Evolutionary conservation across 1,140 invertebrate species (phyloP).

Genomic region (Lordiphosa clarofinis): DNA sequence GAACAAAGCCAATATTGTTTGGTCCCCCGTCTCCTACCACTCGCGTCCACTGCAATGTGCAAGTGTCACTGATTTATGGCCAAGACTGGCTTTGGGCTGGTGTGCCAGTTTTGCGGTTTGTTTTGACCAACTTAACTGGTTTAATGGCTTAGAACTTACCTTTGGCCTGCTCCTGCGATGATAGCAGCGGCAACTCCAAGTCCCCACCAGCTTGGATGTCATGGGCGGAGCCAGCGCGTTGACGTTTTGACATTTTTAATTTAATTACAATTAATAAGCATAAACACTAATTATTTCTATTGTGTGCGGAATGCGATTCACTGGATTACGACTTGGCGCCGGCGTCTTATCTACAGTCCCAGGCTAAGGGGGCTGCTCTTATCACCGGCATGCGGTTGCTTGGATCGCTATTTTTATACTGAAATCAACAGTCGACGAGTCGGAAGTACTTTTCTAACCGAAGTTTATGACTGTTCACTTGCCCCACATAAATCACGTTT

Average conservation of each 20-base stretch:
- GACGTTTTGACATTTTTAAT: conserved; percentile 48
- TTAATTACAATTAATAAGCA: conserved; percentile 8
- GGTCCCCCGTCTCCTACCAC: conserved; percentile 2
- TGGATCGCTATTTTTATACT: too few species aligned
- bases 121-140: conserved; percentile 72
- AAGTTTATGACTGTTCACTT: conserved; percentile 25
- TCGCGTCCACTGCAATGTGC: conserved; percentile 48
- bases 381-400: conserved; percentile 53
- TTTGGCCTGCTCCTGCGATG: conserved; percentile 51
- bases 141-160: conserved; percentile 61
- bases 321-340: conserved; percentile 56
- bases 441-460: too few species aligned
- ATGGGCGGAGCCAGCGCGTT: conserved; percentile 26
- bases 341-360: conserved; percentile 21
- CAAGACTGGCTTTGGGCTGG: conserved; percentile 23
- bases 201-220: conserved; percentile 42
- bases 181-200: conserved; percentile 46
- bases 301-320: conserved; percentile 1
- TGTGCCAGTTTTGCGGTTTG: conserved; percentile 52
- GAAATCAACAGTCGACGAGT: too few species aligned
- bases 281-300: conserved; percentile 48
- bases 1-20: conserved; percentile 12
- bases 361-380: conserved; percentile 23
- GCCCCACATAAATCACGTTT: conserved; percentile 68
- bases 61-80: conserved; percentile 73